A percentile compares a stretch with the other conserved stretches of the same genome.
Conservation (phyloP, 2,888 invertebrate genomes). For the Gasteruption jaculator region DNA sequence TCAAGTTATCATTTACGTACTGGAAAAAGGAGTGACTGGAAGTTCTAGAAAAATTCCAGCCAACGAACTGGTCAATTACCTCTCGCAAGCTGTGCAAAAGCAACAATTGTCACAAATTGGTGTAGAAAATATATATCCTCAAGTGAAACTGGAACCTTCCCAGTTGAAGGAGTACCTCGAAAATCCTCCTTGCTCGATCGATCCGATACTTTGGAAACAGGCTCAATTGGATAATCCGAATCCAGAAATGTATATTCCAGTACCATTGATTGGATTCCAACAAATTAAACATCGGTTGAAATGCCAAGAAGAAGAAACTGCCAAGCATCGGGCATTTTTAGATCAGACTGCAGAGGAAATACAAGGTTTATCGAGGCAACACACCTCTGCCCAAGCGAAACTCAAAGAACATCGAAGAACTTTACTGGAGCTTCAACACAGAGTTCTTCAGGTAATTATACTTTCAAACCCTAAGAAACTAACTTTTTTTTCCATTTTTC, state of each 20-base stretch:
- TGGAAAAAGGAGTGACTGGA: conserved; percentile 65
- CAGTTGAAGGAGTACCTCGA: conserved; percentile 84
- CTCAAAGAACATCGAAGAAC: conserved; percentile 78
- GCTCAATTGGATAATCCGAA: conserved; percentile 96
- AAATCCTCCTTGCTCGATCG: conserved; percentile 87
- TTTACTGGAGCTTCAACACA: conserved; percentile 76
- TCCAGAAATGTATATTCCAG: conserved; percentile 82
- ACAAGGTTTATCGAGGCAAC: conserved; percentile 72
- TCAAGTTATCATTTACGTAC: conserved; percentile 68
- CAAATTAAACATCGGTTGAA: conserved; percentile 77
- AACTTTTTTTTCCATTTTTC: too few species aligned
- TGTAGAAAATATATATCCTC: conserved; percentile 66
- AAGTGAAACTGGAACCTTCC: conserved; percentile 72
- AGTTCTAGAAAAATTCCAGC: conserved; percentile 68
- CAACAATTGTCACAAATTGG: conserved; percentile 70
- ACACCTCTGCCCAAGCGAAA: conserved; percentile 75
- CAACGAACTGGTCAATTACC: conserved; percentile 65
- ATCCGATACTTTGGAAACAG: conserved; percentile 91
- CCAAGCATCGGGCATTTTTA: conserved; percentile 76
- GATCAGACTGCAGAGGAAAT: conserved; percentile 76
- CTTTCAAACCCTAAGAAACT: neutral
- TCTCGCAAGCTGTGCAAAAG: conserved; percentile 68
- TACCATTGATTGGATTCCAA: conserved; percentile 88
- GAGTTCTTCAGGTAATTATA: conserved; percentile 68
- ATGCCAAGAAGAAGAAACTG: conserved; percentile 79